These are phyloP conservation scores for Eumerus sabulonum DNA, from an alignment of 2,888 invertebrate genomes.

Conservation along the genomic window DNA sequence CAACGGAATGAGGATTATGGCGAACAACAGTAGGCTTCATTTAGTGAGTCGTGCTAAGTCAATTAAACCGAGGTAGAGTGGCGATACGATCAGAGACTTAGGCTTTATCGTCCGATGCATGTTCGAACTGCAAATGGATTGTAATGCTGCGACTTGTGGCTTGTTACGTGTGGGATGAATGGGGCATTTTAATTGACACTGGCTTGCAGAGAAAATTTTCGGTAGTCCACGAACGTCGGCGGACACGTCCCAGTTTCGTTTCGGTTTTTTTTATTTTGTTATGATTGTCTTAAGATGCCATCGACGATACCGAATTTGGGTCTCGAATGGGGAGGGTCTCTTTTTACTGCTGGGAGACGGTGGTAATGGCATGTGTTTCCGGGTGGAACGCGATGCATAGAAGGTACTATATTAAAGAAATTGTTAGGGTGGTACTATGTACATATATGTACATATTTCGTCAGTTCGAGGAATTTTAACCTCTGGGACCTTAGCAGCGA, in stretches of 20 bases:
- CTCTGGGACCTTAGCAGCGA: background rate
- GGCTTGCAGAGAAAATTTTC: slow-evolving; percentile 58
- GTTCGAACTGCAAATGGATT: slow-evolving; percentile 62
- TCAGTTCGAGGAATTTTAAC: background rate
- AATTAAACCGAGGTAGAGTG: slow-evolving; percentile 51
- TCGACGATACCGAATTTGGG: slow-evolving; percentile 57
- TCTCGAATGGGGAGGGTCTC: too few species aligned
- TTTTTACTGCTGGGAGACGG: slow-evolving; percentile 13
- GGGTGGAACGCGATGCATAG: slow-evolving; percentile 9
- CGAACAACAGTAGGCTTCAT: slow-evolving; percentile 55
- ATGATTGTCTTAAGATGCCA: slow-evolving; percentile 43
- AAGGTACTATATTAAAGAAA: slow-evolving; percentile 1
- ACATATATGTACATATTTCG: slow-evolving; percentile 7
- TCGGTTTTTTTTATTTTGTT: slow-evolving; percentile 9
- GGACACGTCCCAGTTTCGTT: slow-evolving; percentile 61
- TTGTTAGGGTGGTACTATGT: slow-evolving; percentile 8
- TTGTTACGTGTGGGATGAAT: slow-evolving; percentile 57
- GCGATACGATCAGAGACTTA: slow-evolving; percentile 54
- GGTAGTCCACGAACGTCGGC: slow-evolving; percentile 51
- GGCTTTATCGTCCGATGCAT: slow-evolving; percentile 62
- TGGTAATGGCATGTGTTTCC: slow-evolving; percentile 33
- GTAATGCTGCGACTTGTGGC: slow-evolving; percentile 42
- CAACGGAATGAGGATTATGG: slow-evolving; percentile 22
- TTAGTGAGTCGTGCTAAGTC: slow-evolving; percentile 61
- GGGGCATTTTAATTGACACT: slow-evolving; percentile 62